Base-by-base conservation (phyloP, 2,113 vertebrate genomes). In the Potamarius usumacintae region DNA sequence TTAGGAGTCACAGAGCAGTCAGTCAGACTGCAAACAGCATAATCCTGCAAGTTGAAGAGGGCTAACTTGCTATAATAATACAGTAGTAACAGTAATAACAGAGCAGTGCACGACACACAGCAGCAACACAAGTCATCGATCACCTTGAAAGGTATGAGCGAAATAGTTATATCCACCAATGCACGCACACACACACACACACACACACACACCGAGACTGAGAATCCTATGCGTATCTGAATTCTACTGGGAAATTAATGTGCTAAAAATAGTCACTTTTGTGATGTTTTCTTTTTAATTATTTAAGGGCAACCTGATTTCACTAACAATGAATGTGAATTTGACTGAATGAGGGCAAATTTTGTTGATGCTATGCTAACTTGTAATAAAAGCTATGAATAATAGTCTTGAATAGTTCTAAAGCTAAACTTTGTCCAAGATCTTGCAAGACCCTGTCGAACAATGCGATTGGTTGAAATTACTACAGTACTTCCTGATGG, bases 221-320 rank as follows among this genome's bases (percentile, higher is more conserved):
- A 79, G 52, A n/a, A 15, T 55, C 30, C 4, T 1, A 34, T 0
- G 1, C 27, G 11, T 81, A 81, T 60, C 55, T 34, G 42, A 34
- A 81, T 60, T 81, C 78, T 60, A 58, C 27, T 60, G 53, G 78
- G 79, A 81, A 80, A 81, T 81, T 34, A 80, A 17, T 9, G 15
- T 80, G n/a, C 78, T 81, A 81, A 34, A 81, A 34, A 60, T 81
- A 81, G 27, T 81, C 55, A 81, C 15, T 34, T 60, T 42, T 60
- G 27, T 30, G 60, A 57, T 34, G 57, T 34, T 81, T 81, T 60
- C 52, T 42, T 58, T 60, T 11, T 58, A 42, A 34, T 14, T 34
- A 20, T 60, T 81, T 22, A 22, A 58, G 7, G 8, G 5, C 53
- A 34, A 11, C 25, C 76, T 4, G 52, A 27, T 79, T 55, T 57